Conservation (phyloP, 2,888 invertebrate genomes). For the Drosophila ustulata region DNA sequence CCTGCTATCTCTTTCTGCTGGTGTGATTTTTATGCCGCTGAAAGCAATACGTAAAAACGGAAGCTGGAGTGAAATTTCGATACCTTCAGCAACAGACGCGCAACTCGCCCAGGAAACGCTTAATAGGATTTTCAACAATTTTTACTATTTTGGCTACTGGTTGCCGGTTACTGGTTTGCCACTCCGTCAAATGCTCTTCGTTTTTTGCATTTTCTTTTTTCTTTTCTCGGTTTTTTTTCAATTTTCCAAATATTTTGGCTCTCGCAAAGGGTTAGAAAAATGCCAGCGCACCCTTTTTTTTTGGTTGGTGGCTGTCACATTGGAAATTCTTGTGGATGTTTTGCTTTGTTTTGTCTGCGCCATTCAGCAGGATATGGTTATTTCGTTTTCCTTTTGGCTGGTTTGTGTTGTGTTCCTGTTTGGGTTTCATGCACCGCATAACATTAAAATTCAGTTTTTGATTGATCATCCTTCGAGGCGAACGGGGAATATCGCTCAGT, state of each 20-base stretch:
- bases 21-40: conserved; percentile 47
- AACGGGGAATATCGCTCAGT: conserved; percentile 22
- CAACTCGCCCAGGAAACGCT: conserved; percentile 67
- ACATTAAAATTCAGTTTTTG: conserved; percentile 80
- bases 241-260: conserved; percentile 71
- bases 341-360: conserved; percentile 29
- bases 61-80: conserved; percentile 36
- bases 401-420: conserved; percentile 51
- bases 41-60: conserved; percentile 9
- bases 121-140: conserved; percentile 78
- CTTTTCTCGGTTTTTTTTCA: conserved; percentile 45
- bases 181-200: conserved; percentile 39
- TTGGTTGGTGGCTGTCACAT: conserved; percentile 26
- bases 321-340: conserved; percentile 71
- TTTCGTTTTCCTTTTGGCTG: conserved; percentile 45
- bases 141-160: conserved; percentile 71
- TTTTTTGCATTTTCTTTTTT: conserved; percentile 38
- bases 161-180: conserved; percentile 58
- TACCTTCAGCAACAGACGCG: conserved; percentile 61
- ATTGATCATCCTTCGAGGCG: conserved; percentile 66
- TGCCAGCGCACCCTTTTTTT: conserved; percentile 65
- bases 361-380: conserved; percentile 70
- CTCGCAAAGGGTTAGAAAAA: conserved; percentile 72
- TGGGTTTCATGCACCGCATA: conserved; percentile 76
- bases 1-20: conserved; percentile 9